Percentiles rank a stretch among this genome's conserved stretches.
Evolutionary conservation across 2,888 invertebrate genomes (phyloP).

Genomic region (Dryomyza anilis): DNA sequence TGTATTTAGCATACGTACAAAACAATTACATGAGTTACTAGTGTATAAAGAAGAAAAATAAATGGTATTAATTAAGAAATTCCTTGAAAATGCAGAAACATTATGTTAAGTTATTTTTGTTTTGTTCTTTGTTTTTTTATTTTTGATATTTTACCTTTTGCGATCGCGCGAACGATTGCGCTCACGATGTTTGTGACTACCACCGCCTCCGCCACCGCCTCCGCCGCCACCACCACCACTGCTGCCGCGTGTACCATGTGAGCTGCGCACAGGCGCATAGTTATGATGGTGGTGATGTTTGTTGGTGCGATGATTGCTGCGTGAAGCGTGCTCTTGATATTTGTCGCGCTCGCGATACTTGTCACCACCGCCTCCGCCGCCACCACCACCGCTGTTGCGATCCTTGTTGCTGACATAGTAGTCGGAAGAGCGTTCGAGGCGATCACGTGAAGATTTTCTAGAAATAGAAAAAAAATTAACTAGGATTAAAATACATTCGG

Average conservation of each 20-base stretch:
- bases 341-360: constrained; percentile 51
- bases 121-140: too few species aligned
- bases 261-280: constrained; percentile 50
- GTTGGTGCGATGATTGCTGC: constrained; percentile 37
- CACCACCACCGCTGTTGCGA: constrained; percentile 40
- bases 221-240: constrained; percentile 44
- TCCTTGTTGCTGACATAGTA: constrained; percentile 52
- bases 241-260: constrained; percentile 42
- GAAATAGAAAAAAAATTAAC: neutral
- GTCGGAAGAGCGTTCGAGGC: too few species aligned
- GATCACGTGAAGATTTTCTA: constrained; percentile 48
- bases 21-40: neutral
- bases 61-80: neutral
- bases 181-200: constrained; percentile 53
- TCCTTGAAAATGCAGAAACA: neutral
- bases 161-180: constrained; percentile 55
- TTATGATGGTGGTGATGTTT: constrained; percentile 56
- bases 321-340: constrained; percentile 42
- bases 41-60: neutral
- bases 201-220: constrained; percentile 38
- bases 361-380: constrained; percentile 44
- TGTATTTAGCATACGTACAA: neutral
- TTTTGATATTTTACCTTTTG: constrained; percentile 53
- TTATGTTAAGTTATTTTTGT: neutral
- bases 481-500: too few species aligned